Evolutionary conservation across 2,797 vertebrate genomes (phyloP), one percentile per base, ranked within the genome.

Genomic region (Squalus acanthias): DNA sequence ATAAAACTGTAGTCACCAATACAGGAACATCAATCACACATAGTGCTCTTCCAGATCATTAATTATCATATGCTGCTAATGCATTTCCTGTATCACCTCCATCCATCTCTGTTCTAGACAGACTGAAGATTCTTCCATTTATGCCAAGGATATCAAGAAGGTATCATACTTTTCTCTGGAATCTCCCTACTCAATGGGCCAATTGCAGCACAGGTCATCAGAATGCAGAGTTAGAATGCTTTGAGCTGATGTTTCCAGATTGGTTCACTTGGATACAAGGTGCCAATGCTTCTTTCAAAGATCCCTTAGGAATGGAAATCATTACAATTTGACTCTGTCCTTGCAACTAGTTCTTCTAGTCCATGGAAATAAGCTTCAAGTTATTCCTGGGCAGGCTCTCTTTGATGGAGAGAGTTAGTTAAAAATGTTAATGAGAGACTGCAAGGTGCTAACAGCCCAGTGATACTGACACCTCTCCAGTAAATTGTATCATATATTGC

Each of bases 1-100:
- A 10, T 93, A 69, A 93, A 93, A 93, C 63, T 22, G 1, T 69
- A 93, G 91, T 46, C n/a, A 46, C n/a, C 91, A 93, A 46, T 69
- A 69, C 67, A 93, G 39, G 46, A 46, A 63, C 60, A 92, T 92
- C 89, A 92, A 92, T 92, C 89, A 93, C n/a, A 22, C 65, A 93
- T 67, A 46, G 65, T 69, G 65, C 63, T 69, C 91, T 93, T 93
- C 91, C n/a, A 93, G 91, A 69, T 93, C 63, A 93, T 93, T 93
- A 93, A 93, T 93, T 46, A 69, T 93, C 65, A 39, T 67, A 93
- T 39, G 7, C 15, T 93, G 33, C 3, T 93, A 50, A 85, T 85
- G 82, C 39, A 50, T 85, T 85, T 50, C 33, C 88, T 93, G 91
- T 69, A 46, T 93, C 65, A 93, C 46, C 17, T 85, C 46, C 5